Base-by-base conservation (phyloP, 30 jellyfish, hydroid and myxozoan genomes). In the Turritopsis dohrnii region DNA sequence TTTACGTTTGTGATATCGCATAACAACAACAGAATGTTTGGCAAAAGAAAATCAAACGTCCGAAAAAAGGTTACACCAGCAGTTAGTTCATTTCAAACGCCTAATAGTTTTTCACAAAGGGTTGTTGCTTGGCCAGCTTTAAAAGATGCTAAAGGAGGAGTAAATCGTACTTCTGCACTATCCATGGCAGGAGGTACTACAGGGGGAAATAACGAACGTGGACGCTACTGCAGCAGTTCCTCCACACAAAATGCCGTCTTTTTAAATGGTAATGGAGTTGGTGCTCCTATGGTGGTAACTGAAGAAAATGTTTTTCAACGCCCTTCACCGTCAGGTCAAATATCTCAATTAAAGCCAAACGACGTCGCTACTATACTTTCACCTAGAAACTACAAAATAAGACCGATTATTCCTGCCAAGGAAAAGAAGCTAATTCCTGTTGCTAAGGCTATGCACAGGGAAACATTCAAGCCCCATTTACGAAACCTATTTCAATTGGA, bases 371-470 rank as follows among this genome's bases (percentile, higher is more conserved):
- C 77, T 19, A 19, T 69, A 9, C 22, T 69, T 7, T 69, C 77
- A 23, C 77, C 77, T 69, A 69, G 76, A 53, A 71, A 83, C 21
- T 90, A 86, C 85, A 82, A 89, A 16, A 79, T 90, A 21, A 85
- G 82, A 53, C 97, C 97, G n/a, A 79, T 90, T 21, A 83, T 90
- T 1, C 97, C 97, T 1, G 97, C 97, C 21, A 29, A 77, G 66
- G 77, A 52, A 29, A 90, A 88, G 1, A 95, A 90, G 76, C 60
- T 90, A 25, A 71, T 90, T 1, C 85, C 88, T 66, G 95, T 90
- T 86, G 97, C 95, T 29, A 86, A 84, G 29, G 97, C 97, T 26
- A 90, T 90, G 97, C 92, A 90, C 79, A 76, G 97, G 66, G 95
- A 90, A 31, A 88, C 85, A 71, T 90, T 90, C 81, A 89, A 95